Evolutionary conservation across 1,140 invertebrate species (phyloP).

Genomic region (Brevipalpus yothersi): DNA sequence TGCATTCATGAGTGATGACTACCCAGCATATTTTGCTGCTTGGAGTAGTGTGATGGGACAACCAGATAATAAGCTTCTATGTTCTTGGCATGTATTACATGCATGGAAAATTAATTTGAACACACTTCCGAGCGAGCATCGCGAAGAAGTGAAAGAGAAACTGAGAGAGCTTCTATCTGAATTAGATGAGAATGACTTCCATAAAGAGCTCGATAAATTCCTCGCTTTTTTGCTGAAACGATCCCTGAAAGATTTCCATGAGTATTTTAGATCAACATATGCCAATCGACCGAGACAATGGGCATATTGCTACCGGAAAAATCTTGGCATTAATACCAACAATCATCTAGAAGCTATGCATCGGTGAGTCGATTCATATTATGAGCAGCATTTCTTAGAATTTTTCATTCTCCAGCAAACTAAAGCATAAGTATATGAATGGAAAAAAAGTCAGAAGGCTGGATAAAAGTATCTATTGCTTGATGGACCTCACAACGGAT

Average conservation of each 20-base stretch:
- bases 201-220: background rate
- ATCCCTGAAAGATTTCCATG: background rate
- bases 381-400: too few species aligned
- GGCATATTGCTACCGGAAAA: too few species aligned
- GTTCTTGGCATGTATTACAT: background rate
- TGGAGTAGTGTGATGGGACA: background rate
- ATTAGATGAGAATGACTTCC: background rate
- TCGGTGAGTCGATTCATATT: background rate
- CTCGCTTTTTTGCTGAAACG: background rate
- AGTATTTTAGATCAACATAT: background rate
- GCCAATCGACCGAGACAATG: background rate
- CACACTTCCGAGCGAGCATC: background rate
- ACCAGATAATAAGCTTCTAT: background rate
- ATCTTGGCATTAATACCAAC: background rate
- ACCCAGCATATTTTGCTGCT: background rate
- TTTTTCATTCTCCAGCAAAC: too few species aligned
- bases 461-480: too few species aligned
- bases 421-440: too few species aligned
- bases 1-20: background rate
- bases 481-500: too few species aligned
- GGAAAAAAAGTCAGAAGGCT: too few species aligned
- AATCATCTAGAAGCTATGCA: background rate
- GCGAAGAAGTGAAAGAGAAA: background rate
- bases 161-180: background rate
- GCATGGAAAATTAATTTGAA: background rate